Base-by-base conservation (phyloP, 2,888 invertebrate genomes). In the Arrhopalites spinosus region DNA sequence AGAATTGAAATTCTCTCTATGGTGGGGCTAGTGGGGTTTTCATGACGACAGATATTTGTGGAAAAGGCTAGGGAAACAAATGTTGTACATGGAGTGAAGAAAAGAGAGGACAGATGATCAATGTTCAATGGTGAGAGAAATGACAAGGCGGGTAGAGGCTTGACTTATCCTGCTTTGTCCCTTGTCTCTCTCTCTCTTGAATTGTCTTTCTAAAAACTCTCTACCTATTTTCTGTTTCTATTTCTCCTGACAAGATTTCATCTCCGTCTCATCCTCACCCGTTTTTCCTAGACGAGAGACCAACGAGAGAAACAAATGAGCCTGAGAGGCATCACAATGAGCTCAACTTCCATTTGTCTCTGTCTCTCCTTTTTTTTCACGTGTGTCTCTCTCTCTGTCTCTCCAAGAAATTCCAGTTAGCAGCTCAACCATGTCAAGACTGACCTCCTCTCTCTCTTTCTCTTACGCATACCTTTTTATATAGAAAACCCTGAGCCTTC, bases 321-420 rank as follows among this genome's bases (percentile, higher is more conserved):
- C 50, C 47, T 68, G 68, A 68, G 68, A 68, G 15, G 68, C 68
- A 47, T 68, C 25, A 68, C 68, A 68, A 68, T 68, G 68, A 68
- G 47, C 50, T 45, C 68, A 17, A 17, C 15, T 50, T 47, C 68
- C 25, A 68, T 68, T 68, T 68, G 68, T 68, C 68, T 45, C 23
- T 68, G 68, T 68, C 68, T 47, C 0, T 13, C 25, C 25, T 29
- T 29, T 29, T 27, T 63, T 29, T 29, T 63, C 63, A 63, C 63
- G 25, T 59, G n/a, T 20, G 59, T 25, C 63, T 27, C 17, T 29
- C 25, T 25, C 63, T 20, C 20, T 25, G 13, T 63, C 63, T 15
- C 15, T n/a, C 50, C 2, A 50, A 5, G 15, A 15, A n/a, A 50
- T n/a, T 50, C 50, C 17, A 50, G 50, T n/a, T 50, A n/a, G 17